Evolutionary conservation across 2,888 invertebrate species (phyloP), one percentile per base, ranked within the genome.

Genomic region (Platycheirus albimanus): DNA sequence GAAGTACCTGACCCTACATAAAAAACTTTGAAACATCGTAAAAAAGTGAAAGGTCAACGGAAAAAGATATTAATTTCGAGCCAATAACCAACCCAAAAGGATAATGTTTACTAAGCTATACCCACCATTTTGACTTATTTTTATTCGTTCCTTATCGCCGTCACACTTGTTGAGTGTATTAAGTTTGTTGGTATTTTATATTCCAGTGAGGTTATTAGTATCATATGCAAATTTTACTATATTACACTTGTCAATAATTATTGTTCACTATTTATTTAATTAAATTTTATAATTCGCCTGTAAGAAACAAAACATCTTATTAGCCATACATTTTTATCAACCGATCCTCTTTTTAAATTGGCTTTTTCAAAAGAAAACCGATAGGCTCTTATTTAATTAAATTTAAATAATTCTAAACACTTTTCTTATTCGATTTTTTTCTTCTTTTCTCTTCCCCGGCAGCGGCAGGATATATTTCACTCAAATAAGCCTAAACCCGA

Each of bases 61-160:
- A n/a, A n/a, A 20, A 13, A 8, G n/a, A 54, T 36, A 54, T n/a
- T 8, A 54, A 36, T 36, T 36, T 36, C 3, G 36, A 17, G 7
- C n/a, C 3, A 33, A 19, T 7, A 19, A 58, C 24, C 15, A 13
- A 4, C 10, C 13, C n/a, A n/a, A n/a, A n/a, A 49, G 0, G 8
- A 28, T 10, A 20, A 56, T 20, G 19, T 8, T 41, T 41, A 38
- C 6, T 41, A 10, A 0, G 24, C 6, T 15, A n/a, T n/a, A 10
- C 61, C 38, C 66, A 80, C 80, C 80, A 80, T 80, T 51, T 75
- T 70, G 58, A 43, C 43, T 30, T 45, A 33, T 80, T 38, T 75
- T 38, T 75, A 45, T 58, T 11, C 6, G 19, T n/a, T 17, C 5
- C 36, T 13, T 19, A 4, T 36, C 11, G 38, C n/a, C 19, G 30